A percentile compares a stretch with the other conserved stretches of the same genome.
phyloP scores from a whole-genome alignment of 2,888 invertebrate species.

The Mechanitis mazaeus region DNA sequence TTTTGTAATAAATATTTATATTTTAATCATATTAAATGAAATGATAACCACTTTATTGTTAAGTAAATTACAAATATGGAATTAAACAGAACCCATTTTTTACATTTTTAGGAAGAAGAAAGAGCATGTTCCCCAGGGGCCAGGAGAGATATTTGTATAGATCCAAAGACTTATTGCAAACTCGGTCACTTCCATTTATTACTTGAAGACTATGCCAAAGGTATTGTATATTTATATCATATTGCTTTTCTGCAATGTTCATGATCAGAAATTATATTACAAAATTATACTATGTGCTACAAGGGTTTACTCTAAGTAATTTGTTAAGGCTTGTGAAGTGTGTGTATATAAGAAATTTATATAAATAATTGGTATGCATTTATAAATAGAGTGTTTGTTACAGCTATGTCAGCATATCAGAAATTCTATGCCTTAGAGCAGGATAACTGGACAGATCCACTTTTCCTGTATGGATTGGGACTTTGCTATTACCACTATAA shows the following conservation, averaged over 20 bases:
- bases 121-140: constrained; percentile 63
- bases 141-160: constrained; percentile 83
- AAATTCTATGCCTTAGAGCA: constrained; percentile 88
- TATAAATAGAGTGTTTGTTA: constrained; percentile 15
- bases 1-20: too few species aligned
- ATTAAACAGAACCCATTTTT: too few species aligned
- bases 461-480: constrained; percentile 95
- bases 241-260: too few species aligned
- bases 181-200: constrained; percentile 96
- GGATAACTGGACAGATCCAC: constrained; percentile 92
- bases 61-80: too few species aligned
- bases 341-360: too few species aligned
- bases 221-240: constrained; percentile 65
- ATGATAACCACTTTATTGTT: too few species aligned
- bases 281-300: too few species aligned
- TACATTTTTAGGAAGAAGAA: constrained; percentile 60
- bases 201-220: constrained; percentile 95
- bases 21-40: too few species aligned
- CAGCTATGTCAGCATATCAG: constrained; percentile 98
- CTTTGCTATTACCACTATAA: constrained; percentile 98
- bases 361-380: too few species aligned
- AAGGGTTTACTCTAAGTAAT: too few species aligned
- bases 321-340: too few species aligned
- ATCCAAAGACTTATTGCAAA: constrained; percentile 94
- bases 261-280: too few species aligned